These are phyloP conservation scores for Cercopithecus diana DNA, from an alignment of 2,797 vertebrate species.

Conservation along the genomic window DNA sequence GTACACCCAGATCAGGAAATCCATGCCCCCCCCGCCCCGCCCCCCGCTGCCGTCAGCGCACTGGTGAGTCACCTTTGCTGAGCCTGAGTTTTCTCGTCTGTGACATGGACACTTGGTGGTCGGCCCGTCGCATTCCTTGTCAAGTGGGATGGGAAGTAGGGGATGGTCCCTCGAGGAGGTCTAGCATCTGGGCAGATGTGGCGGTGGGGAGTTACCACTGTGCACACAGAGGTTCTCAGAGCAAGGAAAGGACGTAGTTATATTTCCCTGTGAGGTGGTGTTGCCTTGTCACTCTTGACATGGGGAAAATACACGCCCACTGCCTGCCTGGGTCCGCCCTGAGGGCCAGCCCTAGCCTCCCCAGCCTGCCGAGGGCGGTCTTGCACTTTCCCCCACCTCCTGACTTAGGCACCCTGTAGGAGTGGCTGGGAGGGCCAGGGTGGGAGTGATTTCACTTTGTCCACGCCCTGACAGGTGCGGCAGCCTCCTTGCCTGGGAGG, in stretches of 20 bases:
- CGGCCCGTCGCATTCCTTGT: not conserved
- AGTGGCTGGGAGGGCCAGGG: not conserved
- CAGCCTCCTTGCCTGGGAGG: not conserved
- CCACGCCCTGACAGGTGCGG: not conserved
- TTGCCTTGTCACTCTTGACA: not conserved
- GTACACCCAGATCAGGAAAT: not conserved
- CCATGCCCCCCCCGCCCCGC: fast-evolving
- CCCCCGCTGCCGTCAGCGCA: not conserved
- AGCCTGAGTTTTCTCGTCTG: not conserved
- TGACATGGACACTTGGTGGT: not conserved
- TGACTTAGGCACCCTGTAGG: not conserved
- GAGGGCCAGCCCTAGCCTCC: not conserved
- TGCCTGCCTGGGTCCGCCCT: not conserved
- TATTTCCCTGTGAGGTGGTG: not conserved
- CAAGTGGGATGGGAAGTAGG: not conserved
- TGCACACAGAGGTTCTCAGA: too few species aligned
- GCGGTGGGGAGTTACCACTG: fast-evolving
- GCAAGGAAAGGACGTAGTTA: not conserved
- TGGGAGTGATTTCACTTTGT: not conserved
- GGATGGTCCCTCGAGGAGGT: not conserved
- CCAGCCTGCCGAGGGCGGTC: not conserved
- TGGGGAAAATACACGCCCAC: not conserved
- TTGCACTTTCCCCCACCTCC: not conserved
- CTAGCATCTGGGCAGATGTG: not conserved
- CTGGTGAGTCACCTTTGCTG: not conserved